Evolutionary conservation across 2,888 invertebrate genomes (phyloP).

Genomic region (Eristalis arbustorum): DNA sequence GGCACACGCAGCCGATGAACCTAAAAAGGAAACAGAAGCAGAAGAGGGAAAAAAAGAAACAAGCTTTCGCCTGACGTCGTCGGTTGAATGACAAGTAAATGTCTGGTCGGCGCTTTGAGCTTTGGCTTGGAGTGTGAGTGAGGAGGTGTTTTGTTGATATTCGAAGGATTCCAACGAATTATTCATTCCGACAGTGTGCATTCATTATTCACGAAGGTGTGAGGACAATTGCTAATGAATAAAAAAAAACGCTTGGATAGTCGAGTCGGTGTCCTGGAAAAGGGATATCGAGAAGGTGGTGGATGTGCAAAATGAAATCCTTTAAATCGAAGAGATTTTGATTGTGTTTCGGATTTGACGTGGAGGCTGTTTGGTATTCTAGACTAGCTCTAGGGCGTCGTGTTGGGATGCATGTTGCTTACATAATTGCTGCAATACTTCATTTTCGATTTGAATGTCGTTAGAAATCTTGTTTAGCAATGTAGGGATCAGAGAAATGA

Average conservation of each 20-base stretch:
- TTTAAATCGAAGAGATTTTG: background rate
- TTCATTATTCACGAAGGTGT: conserved; percentile 39
- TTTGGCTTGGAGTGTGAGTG: conserved; percentile 30
- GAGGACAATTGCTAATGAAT: conserved; percentile 24
- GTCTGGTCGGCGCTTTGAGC: conserved; percentile 26
- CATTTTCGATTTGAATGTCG: too few species aligned
- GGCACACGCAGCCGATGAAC: conserved; percentile 1
- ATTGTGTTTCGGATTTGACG: background rate
- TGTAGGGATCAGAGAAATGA: too few species aligned
- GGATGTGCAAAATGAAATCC: background rate
- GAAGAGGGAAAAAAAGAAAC: background rate
- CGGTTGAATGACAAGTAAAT: conserved; percentile 16
- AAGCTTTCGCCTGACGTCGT: conserved; percentile 37
- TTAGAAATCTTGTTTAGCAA: too few species aligned
- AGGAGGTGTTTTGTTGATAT: background rate
- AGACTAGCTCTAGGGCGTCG: too few species aligned
- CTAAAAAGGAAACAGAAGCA: background rate
- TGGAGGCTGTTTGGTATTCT: too few species aligned
- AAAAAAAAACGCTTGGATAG: background rate
- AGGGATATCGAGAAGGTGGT: background rate
- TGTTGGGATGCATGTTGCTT: too few species aligned
- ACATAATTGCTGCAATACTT: too few species aligned
- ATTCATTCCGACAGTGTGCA: conserved; percentile 36
- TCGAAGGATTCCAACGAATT: conserved; percentile 31
- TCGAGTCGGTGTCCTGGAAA: background rate